phyloP scores from a whole-genome alignment of 1,140 invertebrate species.

The Caenorhabditis inopinata region DNA sequence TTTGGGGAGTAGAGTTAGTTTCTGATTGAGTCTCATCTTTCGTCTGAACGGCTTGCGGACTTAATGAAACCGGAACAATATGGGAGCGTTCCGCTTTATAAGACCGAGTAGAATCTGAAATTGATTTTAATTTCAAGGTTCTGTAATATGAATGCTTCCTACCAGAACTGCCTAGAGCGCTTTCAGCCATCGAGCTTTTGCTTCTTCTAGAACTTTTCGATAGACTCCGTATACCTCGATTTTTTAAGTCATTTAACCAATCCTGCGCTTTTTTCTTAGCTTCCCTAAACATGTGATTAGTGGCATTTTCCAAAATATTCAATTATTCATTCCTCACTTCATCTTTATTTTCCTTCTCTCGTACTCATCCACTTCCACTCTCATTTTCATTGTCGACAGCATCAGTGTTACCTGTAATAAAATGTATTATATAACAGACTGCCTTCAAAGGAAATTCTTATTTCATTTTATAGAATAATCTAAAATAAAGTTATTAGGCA shows the following conservation, averaged over 20 bases:
- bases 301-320: neutral
- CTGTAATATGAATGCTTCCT: no score
- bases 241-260: conserved; percentile 8
- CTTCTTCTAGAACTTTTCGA: conserved; percentile 16
- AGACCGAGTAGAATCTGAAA: neutral
- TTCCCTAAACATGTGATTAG: neutral
- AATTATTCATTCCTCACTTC: neutral
- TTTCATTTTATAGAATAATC: no score
- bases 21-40: neutral
- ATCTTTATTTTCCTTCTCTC: conserved; percentile 9
- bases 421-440: neutral
- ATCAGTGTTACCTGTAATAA: conserved; percentile 5
- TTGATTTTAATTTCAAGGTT: no score
- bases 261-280: conserved; percentile 17
- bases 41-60: neutral
- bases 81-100: neutral
- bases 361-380: conserved; percentile 23
- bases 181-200: neutral
- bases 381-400: conserved; percentile 26
- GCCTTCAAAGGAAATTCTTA: neutral
- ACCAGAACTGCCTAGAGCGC: neutral
- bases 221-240: neutral
- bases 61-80: neutral
- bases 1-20: neutral
- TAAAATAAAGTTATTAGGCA: no score